A percentile compares a stretch with the other conserved stretches of the same genome.
Conservation (phyloP, 2,797 vertebrate genomes). For the Garrulus glandarius region DNA sequence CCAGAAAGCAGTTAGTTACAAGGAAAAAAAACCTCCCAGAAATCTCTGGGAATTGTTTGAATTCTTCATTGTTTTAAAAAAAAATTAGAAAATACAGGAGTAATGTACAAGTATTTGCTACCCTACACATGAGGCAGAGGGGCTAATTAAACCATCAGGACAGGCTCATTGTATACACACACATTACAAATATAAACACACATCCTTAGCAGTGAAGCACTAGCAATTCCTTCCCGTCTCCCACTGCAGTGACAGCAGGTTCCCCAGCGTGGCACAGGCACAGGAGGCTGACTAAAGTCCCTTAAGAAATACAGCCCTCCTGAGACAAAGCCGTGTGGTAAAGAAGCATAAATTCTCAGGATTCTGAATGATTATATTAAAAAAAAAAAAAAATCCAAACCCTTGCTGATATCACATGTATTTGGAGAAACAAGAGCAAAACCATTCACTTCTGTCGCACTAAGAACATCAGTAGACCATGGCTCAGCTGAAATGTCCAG, state of each 20-base stretch:
- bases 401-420: background rate
- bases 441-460: background rate
- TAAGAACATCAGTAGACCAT: rapidly evolving
- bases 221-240: background rate
- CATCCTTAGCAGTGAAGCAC: rapidly evolving
- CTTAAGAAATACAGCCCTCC: background rate
- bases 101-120: background rate
- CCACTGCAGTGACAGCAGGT: background rate
- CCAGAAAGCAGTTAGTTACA: background rate
- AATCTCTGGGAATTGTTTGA: background rate
- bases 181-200: background rate
- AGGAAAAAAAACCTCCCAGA: background rate
- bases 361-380: background rate
- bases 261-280: background rate
- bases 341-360: background rate
- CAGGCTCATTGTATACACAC: background rate
- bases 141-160: background rate
- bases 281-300: background rate
- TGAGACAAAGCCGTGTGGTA: background rate
- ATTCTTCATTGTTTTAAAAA: background rate
- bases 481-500: background rate
- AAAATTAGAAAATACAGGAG: background rate
- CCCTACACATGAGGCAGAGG: background rate
- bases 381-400: background rate
- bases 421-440: background rate